Conservation (phyloP, 2,888 invertebrate genomes). For the Dasysyrphus tricinctus region DNA sequence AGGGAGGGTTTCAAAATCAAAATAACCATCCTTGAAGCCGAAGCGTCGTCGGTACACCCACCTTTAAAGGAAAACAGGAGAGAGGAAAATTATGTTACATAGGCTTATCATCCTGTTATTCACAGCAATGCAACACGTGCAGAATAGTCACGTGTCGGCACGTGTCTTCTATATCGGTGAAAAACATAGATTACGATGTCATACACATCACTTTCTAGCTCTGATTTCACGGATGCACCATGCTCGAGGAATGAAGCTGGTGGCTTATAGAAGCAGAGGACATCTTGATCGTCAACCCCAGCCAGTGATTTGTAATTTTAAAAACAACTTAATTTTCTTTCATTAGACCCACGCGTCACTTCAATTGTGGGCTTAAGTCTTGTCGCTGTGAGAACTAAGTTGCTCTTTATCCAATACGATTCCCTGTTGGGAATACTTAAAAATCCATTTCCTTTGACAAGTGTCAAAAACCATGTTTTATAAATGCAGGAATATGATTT, state of each 20-base stretch:
- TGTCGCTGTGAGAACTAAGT: slow-evolving; percentile 50
- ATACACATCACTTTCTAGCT: slow-evolving; percentile 76
- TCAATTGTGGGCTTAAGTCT: slow-evolving; percentile 68
- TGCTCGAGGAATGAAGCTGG: slow-evolving; percentile 17
- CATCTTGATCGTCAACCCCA: slow-evolving; percentile 48
- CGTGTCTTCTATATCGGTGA: slow-evolving; percentile 75
- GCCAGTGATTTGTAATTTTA: slow-evolving; percentile 71
- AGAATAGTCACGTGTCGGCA: slow-evolving; percentile 75
- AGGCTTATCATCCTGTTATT: slow-evolving; percentile 77
- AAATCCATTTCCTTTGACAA: slow-evolving; percentile 42
- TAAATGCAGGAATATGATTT: not conserved
- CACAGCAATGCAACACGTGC: slow-evolving; percentile 77
- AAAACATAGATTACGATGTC: slow-evolving; percentile 76
- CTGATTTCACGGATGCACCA: slow-evolving; percentile 71
- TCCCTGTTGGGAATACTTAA: slow-evolving; percentile 39
- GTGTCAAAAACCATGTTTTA: slow-evolving; percentile 25
- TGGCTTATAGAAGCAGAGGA: slow-evolving; percentile 20
- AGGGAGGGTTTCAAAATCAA: slow-evolving; percentile 23
- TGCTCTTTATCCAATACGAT: slow-evolving; percentile 27
- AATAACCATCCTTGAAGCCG: slow-evolving; percentile 34
- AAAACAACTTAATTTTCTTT: slow-evolving; percentile 72
- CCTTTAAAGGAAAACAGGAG: slow-evolving; percentile 8
- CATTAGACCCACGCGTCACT: slow-evolving; percentile 65
- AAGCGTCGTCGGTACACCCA: slow-evolving; percentile 27
- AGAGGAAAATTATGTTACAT: slow-evolving; percentile 52